Evolutionary conservation across 2,113 vertebrate genomes (phyloP), one percentile per base, ranked within the genome.

Genomic region (Catagonus wagneri): DNA sequence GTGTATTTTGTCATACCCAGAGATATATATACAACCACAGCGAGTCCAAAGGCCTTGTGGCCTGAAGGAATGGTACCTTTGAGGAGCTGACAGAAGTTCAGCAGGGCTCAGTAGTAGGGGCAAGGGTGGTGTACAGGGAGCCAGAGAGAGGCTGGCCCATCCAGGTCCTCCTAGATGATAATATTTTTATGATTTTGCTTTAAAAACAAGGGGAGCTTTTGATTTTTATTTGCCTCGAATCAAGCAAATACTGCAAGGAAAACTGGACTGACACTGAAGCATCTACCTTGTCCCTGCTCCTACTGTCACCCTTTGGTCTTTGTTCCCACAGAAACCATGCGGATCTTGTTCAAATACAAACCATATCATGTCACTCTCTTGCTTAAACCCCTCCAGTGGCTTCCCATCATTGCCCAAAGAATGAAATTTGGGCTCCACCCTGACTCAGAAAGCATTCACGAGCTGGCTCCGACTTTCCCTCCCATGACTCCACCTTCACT

Each of bases 341-440:
- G 74, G 66, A 83, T 52, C 50, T 93, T 61, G 13, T 72, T 96
- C 78, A 83, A 89, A 71, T 15, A 80, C 61, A 95, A 91, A 52
- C 16, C 29, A 69, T 93, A 44, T 87, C 9, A 29, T 89, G 27
- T 29, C 54, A 29, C 13, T 58, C 15, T 78, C 36, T 78, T 84
- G 39, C 79, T 66, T 93, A 61, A 93, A 83, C 69, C 32, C 5
- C 13, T 83, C 81, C 23, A 60, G 50, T n/a, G 71, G 36, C 23
- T 85, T 93, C 71, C 61, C 56, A 56, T 91, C n/a, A 34, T 81
- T 69, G 5, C 27, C 71, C 44, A 84, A 52, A 32, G 61, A 83
- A 89, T 76, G 61, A 81, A 63, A 89, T 86, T 91, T 66, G 23
- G 54, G 25, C 44, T 80, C 52, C 83, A 16, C 23, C 29, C 27